Evolutionary conservation across 1,140 invertebrate genomes (phyloP), one percentile per base, ranked within the genome.

Genomic region (Leptonema lineaticorne): DNA sequence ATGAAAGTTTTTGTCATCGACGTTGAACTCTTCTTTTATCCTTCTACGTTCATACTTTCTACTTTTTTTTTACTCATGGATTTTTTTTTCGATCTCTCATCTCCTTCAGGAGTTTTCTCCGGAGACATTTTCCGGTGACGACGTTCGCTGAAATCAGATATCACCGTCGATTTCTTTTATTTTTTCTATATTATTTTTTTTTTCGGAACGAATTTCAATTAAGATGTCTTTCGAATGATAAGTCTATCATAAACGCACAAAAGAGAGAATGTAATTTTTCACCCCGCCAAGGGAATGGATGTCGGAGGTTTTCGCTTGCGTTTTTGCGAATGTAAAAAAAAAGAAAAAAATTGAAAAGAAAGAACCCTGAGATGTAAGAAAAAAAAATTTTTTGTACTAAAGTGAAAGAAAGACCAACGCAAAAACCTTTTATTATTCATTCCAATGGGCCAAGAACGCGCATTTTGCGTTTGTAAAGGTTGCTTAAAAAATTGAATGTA

Each of bases 361-460:
- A 11, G 22, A 7, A 16, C 14, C 2, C 14, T 9, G 14, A 16
- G 14, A 7, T 45, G 14, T 2, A 53, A 53, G 27, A 53, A 53
- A 4, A 24, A 41, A 41, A 41, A 41, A 41, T 2, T 16, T n/a
- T n/a, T 16, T 14, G 11, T 1, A 8, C 20, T 7, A 26, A 26
- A 53, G 22, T 4, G 22, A 53, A 53, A 26, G 22, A 53, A 53
- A 53, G 22, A 53, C 50, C 50, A 24, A 24, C 50, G 14, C 50
- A 53, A 53, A 50, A 53, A 53, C 50, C 50, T 53, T 53, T 53
- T 53, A 53, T 53, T 53, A 53, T 53, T 53, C 50, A 53, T 53
- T 53, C 22, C 50, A 24, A 53, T 53, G 50, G 50, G 50, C 22
- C 20, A 48, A 24, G 22, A 53, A 24, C 18, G 24, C 22, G 50